A percentile compares a stretch with the other conserved stretches of the same genome.
Conservation (phyloP, 2,797 vertebrate species). For the Uromys caudimaculatus region DNA sequence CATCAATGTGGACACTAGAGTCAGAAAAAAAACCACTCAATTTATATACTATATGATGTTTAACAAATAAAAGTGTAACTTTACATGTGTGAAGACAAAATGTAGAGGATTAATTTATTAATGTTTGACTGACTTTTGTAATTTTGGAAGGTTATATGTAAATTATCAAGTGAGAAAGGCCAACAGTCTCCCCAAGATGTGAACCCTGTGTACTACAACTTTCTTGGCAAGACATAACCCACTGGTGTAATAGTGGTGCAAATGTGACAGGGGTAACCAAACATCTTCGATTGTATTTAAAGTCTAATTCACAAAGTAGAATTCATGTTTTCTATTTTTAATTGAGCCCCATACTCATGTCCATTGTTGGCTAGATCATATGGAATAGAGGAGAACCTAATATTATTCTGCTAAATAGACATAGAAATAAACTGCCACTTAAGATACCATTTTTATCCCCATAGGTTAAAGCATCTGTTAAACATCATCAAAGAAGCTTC, state of each 20-base stretch:
- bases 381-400: no score
- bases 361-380: neutral
- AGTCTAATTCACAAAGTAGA: neutral
- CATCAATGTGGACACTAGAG: neutral
- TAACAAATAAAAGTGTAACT: neutral
- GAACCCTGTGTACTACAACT: neutral
- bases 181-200: neutral
- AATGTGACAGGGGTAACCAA: neutral
- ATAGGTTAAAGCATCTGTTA: neutral
- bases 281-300: neutral
- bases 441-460: neutral
- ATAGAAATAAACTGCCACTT: neutral
- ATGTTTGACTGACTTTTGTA: neutral
- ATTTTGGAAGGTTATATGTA: neutral
- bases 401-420: neutral
- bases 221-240: neutral
- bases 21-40: neutral
- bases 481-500: neutral
- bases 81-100: neutral
- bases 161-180: neutral
- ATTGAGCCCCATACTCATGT: neutral
- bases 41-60: neutral
- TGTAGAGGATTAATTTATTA: neutral
- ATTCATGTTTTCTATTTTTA: neutral
- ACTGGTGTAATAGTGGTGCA: neutral